Evolutionary conservation across 2,888 invertebrate genomes (phyloP), one percentile per base, ranked within the genome.

Genomic region (Tryphoninae sp.): DNA sequence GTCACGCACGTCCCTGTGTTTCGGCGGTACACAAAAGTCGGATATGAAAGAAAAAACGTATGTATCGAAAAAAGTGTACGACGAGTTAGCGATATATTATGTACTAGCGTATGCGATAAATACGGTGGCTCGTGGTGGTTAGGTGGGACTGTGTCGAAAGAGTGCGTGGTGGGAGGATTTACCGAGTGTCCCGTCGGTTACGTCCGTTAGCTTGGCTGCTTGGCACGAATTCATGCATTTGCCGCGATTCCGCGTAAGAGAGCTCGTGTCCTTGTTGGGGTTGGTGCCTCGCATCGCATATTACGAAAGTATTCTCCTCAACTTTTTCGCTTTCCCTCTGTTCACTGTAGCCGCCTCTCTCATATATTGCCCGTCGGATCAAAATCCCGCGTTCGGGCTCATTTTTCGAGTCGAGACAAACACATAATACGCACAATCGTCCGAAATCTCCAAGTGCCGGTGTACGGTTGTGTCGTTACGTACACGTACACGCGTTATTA

Each of bases 181-280:
- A 13, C 6, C n/a, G 13, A 22, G 13, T 2, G 45, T 4, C 19
- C 19, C 22, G 22, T 55, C 55, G 55, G 11, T 13, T 9, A 68
- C 49, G 53, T 7, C 2, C 40, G 49, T 69, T 51, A 61, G 65
- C 16, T 42, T 40, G 19, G 19, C 19, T n/a, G n/a, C n/a, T n/a
- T 19, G 65, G 40, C 23, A n/a, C 13, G 55, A 55, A 13, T 13
- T 13, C 51, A 51, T 33, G 55, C 73, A 78, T 74, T 78, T 73
- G 69, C 64, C 78, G 78, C 81, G 75, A 33, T 59, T 59, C 69
- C 73, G 65, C 69, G 71, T 16, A 78, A 53, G 55, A 71, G 55
- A 71, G 74, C 72, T 59, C 26, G 51, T 59, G 13, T 76, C 71
- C 13, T 33, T 74, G 45, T 77, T 53, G 67, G 19, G 1, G 42